phyloP scores from a whole-genome alignment of 2,113 vertebrate species.

The Mus musculus region GRCm39 chrX:154888501-154889000 shows the following conservation, averaged over 20 bases:
- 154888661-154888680: neutral
- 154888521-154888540: neutral
- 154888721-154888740: conserved; percentile 36
- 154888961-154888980: neutral
- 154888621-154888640: neutral
- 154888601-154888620: neutral
- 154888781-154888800: neutral
- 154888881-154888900: conserved; percentile 1
- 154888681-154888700: neutral
- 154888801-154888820: neutral
- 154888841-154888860: neutral
- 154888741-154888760: neutral
- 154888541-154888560: neutral
- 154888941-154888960: neutral
- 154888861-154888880: neutral
- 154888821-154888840: conserved; percentile 1
- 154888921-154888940: conserved; percentile 1
- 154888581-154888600: neutral
- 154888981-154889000: neutral
- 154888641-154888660: neutral
- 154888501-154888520: neutral
- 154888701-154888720: neutral
- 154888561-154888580: neutral
- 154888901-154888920: neutral
- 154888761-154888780: neutral